phyloP scores from a whole-genome alignment of 2,797 vertebrate species.

The Apodemus agrarius region DNA sequence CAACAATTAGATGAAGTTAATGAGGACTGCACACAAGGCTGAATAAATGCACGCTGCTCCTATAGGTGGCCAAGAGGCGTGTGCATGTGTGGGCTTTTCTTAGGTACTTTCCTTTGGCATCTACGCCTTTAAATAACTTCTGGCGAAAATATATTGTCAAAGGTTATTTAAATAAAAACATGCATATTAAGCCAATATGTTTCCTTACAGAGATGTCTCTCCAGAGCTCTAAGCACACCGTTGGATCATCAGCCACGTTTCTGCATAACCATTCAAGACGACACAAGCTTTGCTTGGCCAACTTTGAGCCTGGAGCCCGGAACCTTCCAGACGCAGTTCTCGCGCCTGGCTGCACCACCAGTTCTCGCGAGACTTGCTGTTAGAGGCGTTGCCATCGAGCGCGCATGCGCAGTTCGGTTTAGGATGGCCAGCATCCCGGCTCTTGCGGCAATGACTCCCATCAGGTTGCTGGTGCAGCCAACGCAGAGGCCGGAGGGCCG shows the following conservation, averaged over 20 bases:
- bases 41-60: background rate
- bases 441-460: constrained; percentile 89
- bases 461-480: constrained; percentile 97
- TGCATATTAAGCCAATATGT: background rate
- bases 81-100: background rate
- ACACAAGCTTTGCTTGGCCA: accelerated
- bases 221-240: background rate
- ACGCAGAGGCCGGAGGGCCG: constrained; percentile 99
- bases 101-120: background rate
- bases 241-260: background rate
- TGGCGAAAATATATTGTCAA: background rate
- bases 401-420: background rate
- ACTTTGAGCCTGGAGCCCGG: no score
- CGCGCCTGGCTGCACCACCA: accelerated
- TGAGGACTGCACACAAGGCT: background rate
- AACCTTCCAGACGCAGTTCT: no score
- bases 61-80: background rate
- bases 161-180: constrained; percentile 49
- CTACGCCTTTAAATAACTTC: constrained; percentile 9
- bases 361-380: background rate
- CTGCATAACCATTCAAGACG: background rate
- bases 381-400: background rate
- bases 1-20: constrained; percentile 3
- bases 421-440: background rate
- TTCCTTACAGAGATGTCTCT: constrained; percentile 6